Base-by-base conservation (phyloP, 2,797 vertebrate species). In the Anolis apletophallus region DNA sequence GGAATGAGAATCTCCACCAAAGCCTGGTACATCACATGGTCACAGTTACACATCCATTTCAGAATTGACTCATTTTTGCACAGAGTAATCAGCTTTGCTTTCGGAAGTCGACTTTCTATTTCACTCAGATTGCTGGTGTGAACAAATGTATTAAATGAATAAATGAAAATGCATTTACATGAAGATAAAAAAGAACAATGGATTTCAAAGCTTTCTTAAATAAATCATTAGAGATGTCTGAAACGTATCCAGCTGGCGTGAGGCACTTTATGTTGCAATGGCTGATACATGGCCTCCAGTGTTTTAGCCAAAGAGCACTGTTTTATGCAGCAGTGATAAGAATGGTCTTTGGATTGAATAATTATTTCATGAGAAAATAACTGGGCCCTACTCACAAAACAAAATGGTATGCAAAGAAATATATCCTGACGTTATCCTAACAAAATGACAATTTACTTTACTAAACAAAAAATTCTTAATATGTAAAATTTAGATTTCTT, bases 1-100 rank as follows among this genome's bases (percentile, higher is more conserved):
- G 97, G 97, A 96, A 97, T 97, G 95, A 97, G 97, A 94, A 97
- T 97, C 95, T 97, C 97, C 96, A 97, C 97, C 96, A 97, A 95
- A 96, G 97, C 96, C 95, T 97, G 97, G 95, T 97, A 97, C 96
- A 97, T 97, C 95, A 97, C 96, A 92, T 97, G 97, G 95, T 97
- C 97, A 96, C 97, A 97, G 90, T 96, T 97, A 96, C 97, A 81
- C 97, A 97, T 97, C 97, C 97, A 97, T 95, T 97, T 97, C 94
- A 97, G 95, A 93, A 97, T 96, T 94, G 96, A 96, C 89, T 97
- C 97, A 94, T 97, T 96, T 69, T 97, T 97, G 96, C 97, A 97
- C 94, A 97, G 95, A 95, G 96, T 96, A 95, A 97, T 96, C 83
- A 97, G 95, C n/a, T 97, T 97, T 95, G 69, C 94, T 95, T 97